Evolutionary conservation across 2,797 vertebrate species (phyloP).

Genomic region (Hylomyscus alleni): DNA sequence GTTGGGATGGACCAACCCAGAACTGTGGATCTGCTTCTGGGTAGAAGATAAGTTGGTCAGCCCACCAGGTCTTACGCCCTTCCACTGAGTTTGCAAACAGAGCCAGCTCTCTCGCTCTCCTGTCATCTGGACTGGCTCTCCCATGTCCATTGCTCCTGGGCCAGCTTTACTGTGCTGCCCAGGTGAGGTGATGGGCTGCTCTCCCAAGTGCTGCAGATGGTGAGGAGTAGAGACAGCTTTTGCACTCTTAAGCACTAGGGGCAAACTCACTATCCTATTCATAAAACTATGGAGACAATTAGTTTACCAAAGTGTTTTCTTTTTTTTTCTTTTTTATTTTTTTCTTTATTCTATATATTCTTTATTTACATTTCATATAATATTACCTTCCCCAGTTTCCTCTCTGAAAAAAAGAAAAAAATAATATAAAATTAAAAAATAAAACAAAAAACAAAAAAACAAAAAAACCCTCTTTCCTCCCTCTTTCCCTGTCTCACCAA

Average conservation of each 20-base stretch:
- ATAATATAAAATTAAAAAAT: too few relatives aligned
- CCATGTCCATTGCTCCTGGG: not conserved
- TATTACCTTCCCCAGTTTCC: too few relatives aligned
- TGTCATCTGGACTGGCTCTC: not conserved
- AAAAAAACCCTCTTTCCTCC: too few relatives aligned
- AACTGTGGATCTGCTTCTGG: not conserved
- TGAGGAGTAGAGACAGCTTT: not conserved
- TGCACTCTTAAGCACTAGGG: not conserved
- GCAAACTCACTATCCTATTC: not conserved
- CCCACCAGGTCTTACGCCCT: too few relatives aligned
- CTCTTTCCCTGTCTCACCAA: too few relatives aligned
- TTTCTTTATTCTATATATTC: too few relatives aligned
- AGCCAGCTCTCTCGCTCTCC: not conserved
- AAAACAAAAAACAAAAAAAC: too few relatives aligned
- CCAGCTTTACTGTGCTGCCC: not conserved
- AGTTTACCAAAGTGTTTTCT: too few relatives aligned
- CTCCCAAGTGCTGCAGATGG: not conserved
- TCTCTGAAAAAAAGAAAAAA: too few relatives aligned
- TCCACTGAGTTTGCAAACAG: not conserved
- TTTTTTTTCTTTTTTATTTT: too few relatives aligned
- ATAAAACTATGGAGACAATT: not conserved
- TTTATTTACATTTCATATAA: too few relatives aligned
- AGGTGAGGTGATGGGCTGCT: not conserved
- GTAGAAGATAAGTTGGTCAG: not conserved
- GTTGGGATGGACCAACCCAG: not conserved